phyloP scores from a whole-genome alignment of 2,113 vertebrate genomes.

The Ornithorhynchus anatinus region DNA sequence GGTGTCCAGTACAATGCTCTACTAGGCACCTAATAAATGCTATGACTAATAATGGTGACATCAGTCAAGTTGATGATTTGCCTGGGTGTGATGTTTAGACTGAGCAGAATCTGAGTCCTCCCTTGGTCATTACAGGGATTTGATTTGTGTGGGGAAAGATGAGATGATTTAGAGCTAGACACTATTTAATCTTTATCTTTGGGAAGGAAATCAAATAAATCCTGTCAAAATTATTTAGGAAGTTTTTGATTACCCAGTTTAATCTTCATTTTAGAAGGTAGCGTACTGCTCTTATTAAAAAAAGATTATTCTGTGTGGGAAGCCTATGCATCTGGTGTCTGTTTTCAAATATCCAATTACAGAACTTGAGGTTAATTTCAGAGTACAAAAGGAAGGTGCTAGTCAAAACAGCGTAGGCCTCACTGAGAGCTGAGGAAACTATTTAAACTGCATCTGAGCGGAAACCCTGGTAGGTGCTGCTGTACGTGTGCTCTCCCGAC shows the following conservation, averaged over 20 bases:
- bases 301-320: conserved; percentile 23
- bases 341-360: conserved; percentile 55
- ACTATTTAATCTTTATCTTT: conserved; percentile 55
- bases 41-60: too few species aligned
- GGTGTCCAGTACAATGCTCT: too few species aligned
- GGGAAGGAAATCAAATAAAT: conserved; percentile 53
- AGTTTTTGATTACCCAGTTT: conserved; percentile 43
- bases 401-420: conserved; percentile 42
- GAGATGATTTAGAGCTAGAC: conserved; percentile 44
- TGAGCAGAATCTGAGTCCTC: neutral
- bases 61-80: too few species aligned
- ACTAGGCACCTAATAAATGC: too few species aligned
- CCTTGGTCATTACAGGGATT: neutral
- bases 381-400: conserved; percentile 21
- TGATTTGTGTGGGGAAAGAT: conserved; percentile 14
- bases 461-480: neutral
- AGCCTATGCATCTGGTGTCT: conserved; percentile 31
- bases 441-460: conserved; percentile 26
- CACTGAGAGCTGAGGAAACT: conserved; percentile 36
- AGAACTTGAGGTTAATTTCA: conserved; percentile 48
- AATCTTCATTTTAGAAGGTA: conserved; percentile 55
- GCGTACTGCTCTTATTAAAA: conserved; percentile 44
- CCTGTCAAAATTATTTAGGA: conserved; percentile 48
- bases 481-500: too few species aligned
- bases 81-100: conserved; percentile 16